Conservation (phyloP, 2,888 invertebrate genomes). For the Diadegma fenestrale region DNA sequence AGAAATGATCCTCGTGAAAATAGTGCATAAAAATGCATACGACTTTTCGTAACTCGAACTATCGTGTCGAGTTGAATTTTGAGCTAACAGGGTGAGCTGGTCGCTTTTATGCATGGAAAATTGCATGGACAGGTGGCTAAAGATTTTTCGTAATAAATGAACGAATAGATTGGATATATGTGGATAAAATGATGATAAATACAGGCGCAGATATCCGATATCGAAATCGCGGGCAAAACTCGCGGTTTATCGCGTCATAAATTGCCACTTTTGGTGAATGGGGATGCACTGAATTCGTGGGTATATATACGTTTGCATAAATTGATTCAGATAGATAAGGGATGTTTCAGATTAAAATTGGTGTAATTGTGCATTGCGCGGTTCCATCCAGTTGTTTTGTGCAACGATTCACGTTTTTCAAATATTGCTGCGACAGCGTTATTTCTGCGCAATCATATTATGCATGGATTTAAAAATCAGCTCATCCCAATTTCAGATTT, state of each 20-base stretch:
- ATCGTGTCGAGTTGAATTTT: conserved; percentile 5
- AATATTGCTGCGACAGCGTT: background rate
- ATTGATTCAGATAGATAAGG: conserved; percentile 19
- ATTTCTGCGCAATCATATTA: background rate
- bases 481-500: too few relatives aligned
- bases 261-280: conserved; percentile 65
- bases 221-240: conserved; percentile 73
- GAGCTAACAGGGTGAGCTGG: conserved; percentile 70
- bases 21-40: background rate
- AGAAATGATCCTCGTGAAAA: background rate
- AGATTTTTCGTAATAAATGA: conserved; percentile 75
- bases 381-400: background rate
- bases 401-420: background rate
- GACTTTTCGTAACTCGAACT: background rate
- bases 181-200: conserved; percentile 21
- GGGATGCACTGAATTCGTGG: background rate
- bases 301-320: background rate
- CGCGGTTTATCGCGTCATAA: conserved; percentile 74
- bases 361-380: conserved; percentile 7
- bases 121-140: conserved; percentile 49
- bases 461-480: background rate
- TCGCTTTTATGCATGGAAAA: conserved; percentile 32
- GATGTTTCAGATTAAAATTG: background rate
- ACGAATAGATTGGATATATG: conserved; percentile 68
- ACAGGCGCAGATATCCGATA: conserved; percentile 68